A percentile compares a stretch with the other conserved stretches of the same genome.
phyloP scores from a whole-genome alignment of 2,797 vertebrate genomes.

The Protosalanx chinensis region DNA sequence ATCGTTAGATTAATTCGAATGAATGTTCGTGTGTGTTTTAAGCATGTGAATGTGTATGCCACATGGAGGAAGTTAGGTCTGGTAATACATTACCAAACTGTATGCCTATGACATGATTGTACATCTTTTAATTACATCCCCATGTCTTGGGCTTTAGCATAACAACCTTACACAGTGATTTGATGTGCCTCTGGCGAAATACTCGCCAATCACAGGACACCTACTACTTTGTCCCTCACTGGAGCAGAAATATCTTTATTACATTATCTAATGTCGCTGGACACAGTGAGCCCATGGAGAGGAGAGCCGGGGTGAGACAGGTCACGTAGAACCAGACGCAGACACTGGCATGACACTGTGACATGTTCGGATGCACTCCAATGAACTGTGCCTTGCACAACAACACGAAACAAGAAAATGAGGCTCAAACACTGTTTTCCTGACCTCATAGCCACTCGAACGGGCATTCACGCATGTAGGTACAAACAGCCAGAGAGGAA shows the following conservation, averaged over 20 bases:
- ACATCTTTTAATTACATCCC: not conserved
- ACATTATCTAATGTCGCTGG: slow-evolving; percentile 57
- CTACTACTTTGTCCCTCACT: slow-evolving; percentile 55
- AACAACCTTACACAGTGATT: slow-evolving; percentile 27
- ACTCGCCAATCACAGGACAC: slow-evolving; percentile 49
- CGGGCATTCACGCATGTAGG: slow-evolving; percentile 14
- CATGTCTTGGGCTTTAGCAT: slow-evolving; percentile 1
- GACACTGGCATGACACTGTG: slow-evolving; percentile 72
- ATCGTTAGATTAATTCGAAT: slow-evolving; percentile 72
- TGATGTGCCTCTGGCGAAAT: slow-evolving; percentile 26
- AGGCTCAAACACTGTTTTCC: slow-evolving; percentile 63
- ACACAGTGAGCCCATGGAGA: slow-evolving; percentile 52
- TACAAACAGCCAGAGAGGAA: not conserved
- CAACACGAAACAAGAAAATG: slow-evolving; percentile 83
- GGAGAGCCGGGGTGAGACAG: slow-evolving; percentile 60
- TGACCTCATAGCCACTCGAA: slow-evolving; percentile 46
- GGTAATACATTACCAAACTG: too few relatives aligned
- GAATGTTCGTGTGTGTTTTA: slow-evolving; percentile 63
- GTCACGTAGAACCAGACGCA: slow-evolving; percentile 68
- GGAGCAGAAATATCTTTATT: slow-evolving; percentile 73
- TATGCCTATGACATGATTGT: not conserved
- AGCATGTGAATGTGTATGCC: not conserved
- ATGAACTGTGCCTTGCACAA: slow-evolving; percentile 81
- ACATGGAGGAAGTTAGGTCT: not conserved
- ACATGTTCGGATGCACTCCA: slow-evolving; percentile 85